These are phyloP conservation scores for Morpho deidamia DNA, from an alignment of 2,888 invertebrate genomes.

Conservation along the genomic window DNA sequence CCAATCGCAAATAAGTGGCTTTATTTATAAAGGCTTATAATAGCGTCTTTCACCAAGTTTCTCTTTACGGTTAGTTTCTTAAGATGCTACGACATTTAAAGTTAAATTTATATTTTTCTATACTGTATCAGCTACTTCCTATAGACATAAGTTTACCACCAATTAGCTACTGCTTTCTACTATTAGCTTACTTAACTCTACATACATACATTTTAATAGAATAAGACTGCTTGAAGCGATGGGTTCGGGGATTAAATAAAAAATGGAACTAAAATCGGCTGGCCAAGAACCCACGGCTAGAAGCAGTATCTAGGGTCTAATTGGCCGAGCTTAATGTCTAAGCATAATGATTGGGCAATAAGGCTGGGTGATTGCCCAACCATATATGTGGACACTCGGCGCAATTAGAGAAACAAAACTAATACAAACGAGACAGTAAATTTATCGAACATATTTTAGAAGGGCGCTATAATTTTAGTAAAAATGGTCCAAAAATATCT, in stretches of 20 bases:
- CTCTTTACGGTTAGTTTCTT: conserved; percentile 62
- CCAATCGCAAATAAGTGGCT: conserved; percentile 73
- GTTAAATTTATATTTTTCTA: conserved; percentile 62
- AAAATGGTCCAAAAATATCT: conserved; percentile 71
- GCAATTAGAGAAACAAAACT: conserved; percentile 53
- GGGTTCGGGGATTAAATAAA: conserved; percentile 45
- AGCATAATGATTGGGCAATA: conserved; percentile 82
- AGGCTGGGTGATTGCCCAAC: conserved; percentile 87
- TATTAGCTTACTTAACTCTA: conserved; percentile 71
- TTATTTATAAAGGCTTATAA: conserved; percentile 70
- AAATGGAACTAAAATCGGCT: conserved; percentile 33
- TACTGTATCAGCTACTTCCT: conserved; percentile 66
- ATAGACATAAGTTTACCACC: conserved; percentile 78
- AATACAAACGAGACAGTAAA: conserved; percentile 27
- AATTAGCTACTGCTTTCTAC: conserved; percentile 66
- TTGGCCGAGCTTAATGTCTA: conserved; percentile 57
- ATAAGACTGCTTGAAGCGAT: conserved; percentile 47
- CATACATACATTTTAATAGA: conserved; percentile 74
- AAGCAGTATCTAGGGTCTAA: conserved; percentile 55
- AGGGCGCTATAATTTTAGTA: conserved; percentile 48
- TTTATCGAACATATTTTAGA: conserved; percentile 18
- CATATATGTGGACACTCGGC: conserved; percentile 77
- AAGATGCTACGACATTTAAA: conserved; percentile 68
- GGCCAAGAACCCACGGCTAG: conserved; percentile 48
- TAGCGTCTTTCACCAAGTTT: conserved; percentile 78